Evolutionary conservation across 2,888 invertebrate species (phyloP), one percentile per base, ranked within the genome.

Genomic region (Chrysopilus asiliformis): DNA sequence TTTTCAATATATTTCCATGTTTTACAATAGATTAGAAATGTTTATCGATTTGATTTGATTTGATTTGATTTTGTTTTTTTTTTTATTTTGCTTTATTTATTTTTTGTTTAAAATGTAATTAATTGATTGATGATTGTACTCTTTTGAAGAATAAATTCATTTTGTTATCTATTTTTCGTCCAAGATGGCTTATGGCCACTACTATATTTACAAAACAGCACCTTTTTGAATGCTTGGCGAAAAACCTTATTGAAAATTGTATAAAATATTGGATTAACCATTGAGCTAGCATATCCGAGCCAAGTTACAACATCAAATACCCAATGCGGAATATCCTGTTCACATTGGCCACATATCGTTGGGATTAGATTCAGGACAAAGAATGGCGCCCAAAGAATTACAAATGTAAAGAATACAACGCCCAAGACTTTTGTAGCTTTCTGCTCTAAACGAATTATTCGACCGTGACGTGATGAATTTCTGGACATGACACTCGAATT

Each of bases 391-490:
- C 93, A 93, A 24, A 91, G 72, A 30, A 91, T 78, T 18, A 91
- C 90, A 57, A 93, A 93, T 1, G 89, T 89, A 61, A 89, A 89
- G 66, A 93, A 93, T 2, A 93, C 90, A 2, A 93, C 85, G 3
- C 91, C 91, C 14, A 93, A 66, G 4, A 93, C 94, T 66, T 94
- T 91, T 9, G 94, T 93, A 1, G 95, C 95, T 60, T 94, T 94
- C 57, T 94, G 93, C 58, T 95, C 93, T 35, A 90, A 71, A 4
- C 85, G 72, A 36, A 93, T 75, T 51, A 82, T 86, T 40, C 85
- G 68, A 1, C 86, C 86, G 53, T 86, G 85, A 0, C 85, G 71
- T 1, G 82, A 82, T 1, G 82, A 83, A 52, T 82, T 83, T 37
- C 83, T 67, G 5, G 83, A 84, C 34, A 84, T 77, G 1, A 85